Evolutionary conservation across 2,797 vertebrate species (phyloP).

Genomic region (Acipenser ruthenus): DNA sequence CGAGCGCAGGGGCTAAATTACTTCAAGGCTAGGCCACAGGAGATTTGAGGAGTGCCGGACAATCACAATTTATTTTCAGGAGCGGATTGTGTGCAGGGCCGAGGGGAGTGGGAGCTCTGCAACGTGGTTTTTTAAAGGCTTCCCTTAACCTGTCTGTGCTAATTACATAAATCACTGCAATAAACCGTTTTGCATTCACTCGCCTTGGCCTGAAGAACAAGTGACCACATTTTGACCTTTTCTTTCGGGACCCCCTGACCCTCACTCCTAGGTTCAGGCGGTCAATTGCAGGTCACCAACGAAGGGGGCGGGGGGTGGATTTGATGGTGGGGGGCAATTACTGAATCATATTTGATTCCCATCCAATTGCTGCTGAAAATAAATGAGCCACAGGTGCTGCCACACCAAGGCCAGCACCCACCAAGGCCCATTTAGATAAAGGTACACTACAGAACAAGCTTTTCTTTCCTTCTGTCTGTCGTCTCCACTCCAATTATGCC

Average conservation of each 20-base stretch:
- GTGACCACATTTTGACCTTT: constrained; percentile 90
- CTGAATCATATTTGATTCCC: constrained; percentile 55
- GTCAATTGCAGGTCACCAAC: constrained; percentile 89
- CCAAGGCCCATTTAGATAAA: constrained; percentile 12
- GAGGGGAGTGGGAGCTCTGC: constrained; percentile 46
- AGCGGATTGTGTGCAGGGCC: constrained; percentile 48
- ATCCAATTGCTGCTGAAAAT: constrained; percentile 58
- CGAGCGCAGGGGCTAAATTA: constrained; percentile 60
- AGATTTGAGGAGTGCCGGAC: constrained; percentile 58
- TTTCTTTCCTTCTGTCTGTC: constrained; percentile 15
- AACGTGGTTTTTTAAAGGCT: constrained; percentile 58
- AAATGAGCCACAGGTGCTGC: constrained; percentile 47
- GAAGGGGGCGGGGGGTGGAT: constrained; percentile 10
- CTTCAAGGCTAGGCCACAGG: constrained; percentile 66
- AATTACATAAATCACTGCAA: constrained; percentile 85
- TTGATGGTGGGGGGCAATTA: constrained; percentile 38
- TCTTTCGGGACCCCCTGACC: constrained; percentile 80
- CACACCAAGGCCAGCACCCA: constrained; percentile 12
- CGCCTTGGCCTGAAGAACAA: constrained; percentile 51
- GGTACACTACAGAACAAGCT: constrained; percentile 22
- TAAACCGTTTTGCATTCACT: constrained; percentile 74
- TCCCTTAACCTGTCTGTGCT: constrained; percentile 71
- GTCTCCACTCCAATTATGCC: constrained; percentile 40
- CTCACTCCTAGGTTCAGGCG: constrained; percentile 78
- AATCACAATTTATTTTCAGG: constrained; percentile 72